Evolutionary conservation across 1,140 invertebrate genomes (phyloP), one percentile per base, ranked within the genome.

Genomic region (Berghia stephanieae): DNA sequence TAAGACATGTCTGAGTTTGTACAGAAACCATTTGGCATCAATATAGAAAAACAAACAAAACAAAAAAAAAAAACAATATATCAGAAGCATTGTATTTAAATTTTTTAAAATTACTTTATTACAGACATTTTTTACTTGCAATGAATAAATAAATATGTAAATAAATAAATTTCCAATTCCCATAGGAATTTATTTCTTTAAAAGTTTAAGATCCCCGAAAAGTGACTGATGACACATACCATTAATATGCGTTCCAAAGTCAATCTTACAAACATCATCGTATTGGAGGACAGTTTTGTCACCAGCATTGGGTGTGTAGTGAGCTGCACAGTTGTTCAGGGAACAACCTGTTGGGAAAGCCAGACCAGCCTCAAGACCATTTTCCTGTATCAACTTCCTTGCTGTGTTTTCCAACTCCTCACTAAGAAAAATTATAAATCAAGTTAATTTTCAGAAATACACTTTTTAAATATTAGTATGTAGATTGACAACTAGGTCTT

Each of bases 331-430:
- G 88, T 99, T 94, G 90, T 99, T 99, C 27, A 98, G 92, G 6
- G 97, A 99, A 86, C 98, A 99, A 0, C 98, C 98, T 55, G 98
- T 99, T 13, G 98, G 98, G 90, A 99, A 99, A 27, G 98, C 98
- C 43, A 99, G 90, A 4, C 98, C 98, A 38, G 98, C 96, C 83
- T 98, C 94, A 0, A 99, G 89, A 16, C 97, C 98, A 88, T 98
- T 95, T 90, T 99, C 98, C 49, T 93, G 94, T 83, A 99, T 99
- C 66, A 99, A 90, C 85, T 93, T 94, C 24, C 98, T 92, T 4
- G 97, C 95, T 24, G 94, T 96, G 16, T 93, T 93, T 90, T 99
- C 98, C 34, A 99, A 91, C 84, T 97, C 96, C 89, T 99, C 97
- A 90, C 92, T 92, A 75, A 49, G 88, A 85, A 75, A 75, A 44